Evolutionary conservation across 2,113 vertebrate species (phyloP).

Genomic region (Amia ocellicauda): DNA sequence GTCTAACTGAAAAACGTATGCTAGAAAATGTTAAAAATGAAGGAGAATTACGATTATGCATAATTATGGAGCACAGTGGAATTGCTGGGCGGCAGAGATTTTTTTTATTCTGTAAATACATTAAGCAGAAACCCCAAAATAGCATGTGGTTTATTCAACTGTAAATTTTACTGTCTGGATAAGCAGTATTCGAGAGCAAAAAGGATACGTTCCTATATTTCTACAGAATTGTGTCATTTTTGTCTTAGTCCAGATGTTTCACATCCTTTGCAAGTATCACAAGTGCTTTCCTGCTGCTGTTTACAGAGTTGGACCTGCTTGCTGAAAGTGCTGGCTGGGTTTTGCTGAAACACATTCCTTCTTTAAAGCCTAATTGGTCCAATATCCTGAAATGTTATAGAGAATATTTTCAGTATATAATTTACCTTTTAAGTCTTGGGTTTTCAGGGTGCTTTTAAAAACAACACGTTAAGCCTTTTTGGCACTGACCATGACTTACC

Average conservation of each 20-base stretch:
- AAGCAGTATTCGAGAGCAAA: slow-evolving; percentile 1
- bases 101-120: neutral
- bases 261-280: slow-evolving; percentile 35
- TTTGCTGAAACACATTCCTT: slow-evolving; percentile 45
- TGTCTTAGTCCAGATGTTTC: slow-evolving; percentile 41
- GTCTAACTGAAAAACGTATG: too few species aligned
- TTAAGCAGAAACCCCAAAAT: neutral
- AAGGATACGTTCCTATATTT: neutral
- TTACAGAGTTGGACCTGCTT: slow-evolving; percentile 47
- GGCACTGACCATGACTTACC: too few species aligned
- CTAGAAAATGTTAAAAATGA: too few species aligned
- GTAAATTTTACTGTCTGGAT: neutral
- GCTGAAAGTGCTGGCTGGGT: slow-evolving; percentile 37
- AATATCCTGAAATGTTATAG: slow-evolving; percentile 41
- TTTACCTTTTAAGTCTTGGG: slow-evolving; percentile 7
- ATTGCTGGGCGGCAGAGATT: neutral
- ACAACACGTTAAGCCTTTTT: too few species aligned
- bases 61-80: neutral
- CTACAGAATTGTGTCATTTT: neutral
- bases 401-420: slow-evolving; percentile 3
- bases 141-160: neutral
- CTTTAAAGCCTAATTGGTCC: slow-evolving; percentile 39
- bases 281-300: slow-evolving; percentile 43
- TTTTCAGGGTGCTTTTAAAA: too few species aligned
- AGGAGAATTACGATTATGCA: too few species aligned